These are phyloP conservation scores for Myodes glareolus DNA, from an alignment of 2,113 vertebrate genomes.

Conservation along the genomic window DNA sequence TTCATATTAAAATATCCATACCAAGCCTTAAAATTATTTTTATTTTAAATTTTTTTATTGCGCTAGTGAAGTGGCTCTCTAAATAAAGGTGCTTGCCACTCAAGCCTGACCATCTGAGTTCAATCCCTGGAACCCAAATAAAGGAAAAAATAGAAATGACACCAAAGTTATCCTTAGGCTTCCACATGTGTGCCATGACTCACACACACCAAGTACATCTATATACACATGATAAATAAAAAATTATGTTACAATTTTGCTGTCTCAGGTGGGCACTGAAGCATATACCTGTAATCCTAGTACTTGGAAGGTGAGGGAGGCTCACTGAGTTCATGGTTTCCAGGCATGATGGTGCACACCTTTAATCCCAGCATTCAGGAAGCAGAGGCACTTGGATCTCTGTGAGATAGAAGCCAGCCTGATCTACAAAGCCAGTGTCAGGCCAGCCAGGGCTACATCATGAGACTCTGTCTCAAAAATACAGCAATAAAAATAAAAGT, in stretches of 20 bases:
- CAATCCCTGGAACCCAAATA: neutral
- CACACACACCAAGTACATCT: neutral
- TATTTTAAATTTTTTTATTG: neutral
- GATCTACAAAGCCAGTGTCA: neutral
- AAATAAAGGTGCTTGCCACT: neutral
- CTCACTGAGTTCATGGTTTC: neutral
- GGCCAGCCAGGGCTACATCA: neutral
- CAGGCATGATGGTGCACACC: neutral
- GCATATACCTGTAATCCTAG: neutral
- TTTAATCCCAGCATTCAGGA: neutral
- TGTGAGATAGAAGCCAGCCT: neutral
- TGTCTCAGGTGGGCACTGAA: neutral
- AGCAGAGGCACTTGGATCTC: neutral
- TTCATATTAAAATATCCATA: too few relatives aligned
- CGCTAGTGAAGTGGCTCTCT: neutral
- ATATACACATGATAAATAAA: neutral
- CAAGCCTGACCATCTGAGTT: neutral
- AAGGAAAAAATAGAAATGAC: neutral
- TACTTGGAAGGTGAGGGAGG: neutral
- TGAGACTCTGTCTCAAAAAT: neutral
- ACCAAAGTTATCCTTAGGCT: too few relatives aligned
- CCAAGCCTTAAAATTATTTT: neutral
- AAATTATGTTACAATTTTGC: neutral
- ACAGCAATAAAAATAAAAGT: neutral
- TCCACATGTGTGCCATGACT: neutral